Conservation (phyloP, 1,140 invertebrate genomes). For the Pseudomyrmex concolor region DNA sequence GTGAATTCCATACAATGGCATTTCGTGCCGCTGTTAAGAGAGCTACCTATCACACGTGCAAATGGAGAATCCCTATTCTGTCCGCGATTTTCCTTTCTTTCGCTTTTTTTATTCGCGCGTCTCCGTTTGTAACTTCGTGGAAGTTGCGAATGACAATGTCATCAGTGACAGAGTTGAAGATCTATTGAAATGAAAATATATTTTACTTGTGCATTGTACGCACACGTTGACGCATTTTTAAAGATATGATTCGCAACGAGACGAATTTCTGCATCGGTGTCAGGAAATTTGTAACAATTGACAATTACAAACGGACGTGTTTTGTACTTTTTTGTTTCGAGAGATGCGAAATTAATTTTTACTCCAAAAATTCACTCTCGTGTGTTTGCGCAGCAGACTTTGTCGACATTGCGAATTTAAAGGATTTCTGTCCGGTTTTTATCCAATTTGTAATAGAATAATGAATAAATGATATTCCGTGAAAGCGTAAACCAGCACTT, state of each 20-base stretch:
- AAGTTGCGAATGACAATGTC: not conserved
- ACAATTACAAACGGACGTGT: not conserved
- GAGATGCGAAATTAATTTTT: conserved; percentile 19
- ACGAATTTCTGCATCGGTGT: no score
- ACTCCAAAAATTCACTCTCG: conserved; percentile 4
- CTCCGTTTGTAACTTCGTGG: not conserved
- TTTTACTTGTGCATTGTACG: not conserved
- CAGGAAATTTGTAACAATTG: not conserved
- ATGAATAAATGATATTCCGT: conserved; percentile 64
- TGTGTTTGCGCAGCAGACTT: not conserved
- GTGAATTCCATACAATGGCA: conserved; percentile 60
- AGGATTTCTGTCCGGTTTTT: conserved; percentile 14
- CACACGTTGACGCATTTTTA: no score
- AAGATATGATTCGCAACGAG: not conserved
- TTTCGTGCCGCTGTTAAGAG: conserved; percentile 33
- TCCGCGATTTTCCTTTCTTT: conserved; percentile 13
- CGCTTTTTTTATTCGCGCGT: not conserved
- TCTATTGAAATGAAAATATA: not conserved
- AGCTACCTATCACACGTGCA: conserved; percentile 5
- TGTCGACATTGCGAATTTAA: conserved; percentile 46
- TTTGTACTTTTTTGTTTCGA: not conserved
- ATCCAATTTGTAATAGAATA: conserved; percentile 50
- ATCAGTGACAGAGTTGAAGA: not conserved
- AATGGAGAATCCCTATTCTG: conserved; percentile 25
- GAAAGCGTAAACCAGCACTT: conserved; percentile 50